A percentile compares a stretch with the other conserved stretches of the same genome.
These are phyloP conservation scores for Tuberolachnus salignus DNA, from an alignment of 2,888 invertebrate species.

Conservation along the genomic window DNA sequence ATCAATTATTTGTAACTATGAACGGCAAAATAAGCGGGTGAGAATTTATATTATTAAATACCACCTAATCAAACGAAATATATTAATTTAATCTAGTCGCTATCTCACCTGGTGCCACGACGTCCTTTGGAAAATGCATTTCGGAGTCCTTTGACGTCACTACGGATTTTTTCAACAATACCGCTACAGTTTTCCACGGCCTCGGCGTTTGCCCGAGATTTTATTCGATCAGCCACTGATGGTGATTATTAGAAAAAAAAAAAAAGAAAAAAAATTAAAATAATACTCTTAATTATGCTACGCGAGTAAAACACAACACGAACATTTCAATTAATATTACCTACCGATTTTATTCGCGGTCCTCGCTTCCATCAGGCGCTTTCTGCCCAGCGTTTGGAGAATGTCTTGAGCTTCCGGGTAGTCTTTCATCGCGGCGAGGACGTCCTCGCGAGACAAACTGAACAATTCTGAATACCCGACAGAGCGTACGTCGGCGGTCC, in stretches of 20 bases:
- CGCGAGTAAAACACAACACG: neutral
- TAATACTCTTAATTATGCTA: neutral
- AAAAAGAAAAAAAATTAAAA: too few relatives aligned
- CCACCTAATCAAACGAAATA: too few relatives aligned
- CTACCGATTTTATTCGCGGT: constrained; percentile 61
- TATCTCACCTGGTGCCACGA: constrained; percentile 62
- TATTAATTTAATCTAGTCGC: neutral
- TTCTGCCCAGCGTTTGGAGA: constrained; percentile 84
- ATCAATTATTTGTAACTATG: too few relatives aligned
- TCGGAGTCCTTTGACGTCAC: constrained; percentile 76
- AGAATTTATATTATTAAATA: too few relatives aligned
- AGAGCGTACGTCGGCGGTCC: constrained; percentile 93
- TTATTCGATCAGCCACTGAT: constrained; percentile 50
- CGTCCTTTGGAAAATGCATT: constrained; percentile 68
- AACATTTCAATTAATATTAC: constrained; percentile 11
- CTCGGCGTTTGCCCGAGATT: constrained; percentile 30
- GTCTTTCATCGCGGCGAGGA: constrained; percentile 92
- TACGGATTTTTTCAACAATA: constrained; percentile 82
- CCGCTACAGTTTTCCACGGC: constrained; percentile 67
- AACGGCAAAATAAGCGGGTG: too few relatives aligned
- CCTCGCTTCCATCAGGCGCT: constrained; percentile 82
- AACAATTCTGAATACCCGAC: constrained; percentile 96
- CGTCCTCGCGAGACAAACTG: constrained; percentile 91
- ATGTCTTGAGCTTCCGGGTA: constrained; percentile 96
- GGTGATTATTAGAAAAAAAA: too few relatives aligned